Conservation (phyloP, 2,888 invertebrate species). For the Amphipoea lucens region DNA sequence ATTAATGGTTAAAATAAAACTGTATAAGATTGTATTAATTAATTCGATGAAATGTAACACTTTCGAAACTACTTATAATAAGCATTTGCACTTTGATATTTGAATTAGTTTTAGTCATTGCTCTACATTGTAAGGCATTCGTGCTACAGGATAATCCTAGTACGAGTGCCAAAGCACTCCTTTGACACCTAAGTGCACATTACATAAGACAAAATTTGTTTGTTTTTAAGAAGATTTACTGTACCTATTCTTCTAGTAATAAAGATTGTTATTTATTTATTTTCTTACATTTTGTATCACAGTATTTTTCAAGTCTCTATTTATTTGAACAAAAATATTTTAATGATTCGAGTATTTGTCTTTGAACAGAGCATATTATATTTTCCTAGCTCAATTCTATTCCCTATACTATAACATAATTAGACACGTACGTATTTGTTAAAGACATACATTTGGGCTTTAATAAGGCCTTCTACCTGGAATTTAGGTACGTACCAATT, state of each 20-base stretch:
- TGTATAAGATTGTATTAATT: slow-evolving; percentile 10
- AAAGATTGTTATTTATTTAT: too few relatives aligned
- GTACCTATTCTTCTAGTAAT: too few relatives aligned
- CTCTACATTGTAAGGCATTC: too few relatives aligned
- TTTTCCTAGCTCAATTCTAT: neutral
- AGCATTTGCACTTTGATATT: slow-evolving; percentile 16
- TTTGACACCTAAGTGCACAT: too few relatives aligned
- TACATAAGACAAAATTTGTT: too few relatives aligned
- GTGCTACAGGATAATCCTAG: too few relatives aligned
- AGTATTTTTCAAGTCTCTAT: neutral
- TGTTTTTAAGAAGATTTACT: too few relatives aligned
- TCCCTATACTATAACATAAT: neutral
- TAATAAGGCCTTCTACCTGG: slow-evolving; percentile 10
- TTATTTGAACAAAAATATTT: too few relatives aligned
- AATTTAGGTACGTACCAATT: slow-evolving; percentile 21
- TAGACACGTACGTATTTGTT: neutral
- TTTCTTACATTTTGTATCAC: neutral
- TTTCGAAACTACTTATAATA: slow-evolving; percentile 17
- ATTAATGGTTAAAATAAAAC: slow-evolving; percentile 32
- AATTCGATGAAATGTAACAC: slow-evolving; percentile 35
- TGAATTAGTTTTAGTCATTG: neutral
- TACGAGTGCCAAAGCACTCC: too few relatives aligned
- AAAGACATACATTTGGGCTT: neutral
- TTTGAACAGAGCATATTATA: too few relatives aligned
- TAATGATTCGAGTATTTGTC: neutral